Percentiles rank a stretch among this genome's conserved stretches.
Evolutionary conservation across 2,888 invertebrate genomes (phyloP).

Genomic region (Harpagoxenus sublaevis): DNA sequence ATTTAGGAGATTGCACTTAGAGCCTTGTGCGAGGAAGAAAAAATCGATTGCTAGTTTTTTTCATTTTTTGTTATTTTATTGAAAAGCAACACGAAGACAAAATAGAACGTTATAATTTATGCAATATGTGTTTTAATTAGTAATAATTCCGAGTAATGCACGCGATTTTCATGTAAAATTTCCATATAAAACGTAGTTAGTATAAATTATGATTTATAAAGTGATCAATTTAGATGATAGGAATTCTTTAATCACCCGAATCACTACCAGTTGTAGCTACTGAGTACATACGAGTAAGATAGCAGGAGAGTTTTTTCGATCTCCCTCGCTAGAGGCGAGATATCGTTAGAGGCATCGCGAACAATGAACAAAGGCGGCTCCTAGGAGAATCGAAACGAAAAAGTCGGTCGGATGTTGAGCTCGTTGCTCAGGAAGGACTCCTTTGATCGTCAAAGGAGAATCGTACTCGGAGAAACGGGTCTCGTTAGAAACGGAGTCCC

Average conservation of each 20-base stretch:
- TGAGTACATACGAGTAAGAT: background rate
- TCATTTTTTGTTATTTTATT: background rate
- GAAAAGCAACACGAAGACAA: background rate
- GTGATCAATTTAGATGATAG: background rate
- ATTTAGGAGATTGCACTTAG: constrained; percentile 66
- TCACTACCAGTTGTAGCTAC: background rate
- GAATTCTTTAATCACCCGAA: background rate
- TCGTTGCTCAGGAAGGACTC: constrained; percentile 41
- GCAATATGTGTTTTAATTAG: background rate
- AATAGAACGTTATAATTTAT: background rate
- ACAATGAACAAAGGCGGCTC: constrained; percentile 57
- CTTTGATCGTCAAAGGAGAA: constrained; percentile 48
- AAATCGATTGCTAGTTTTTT: background rate
- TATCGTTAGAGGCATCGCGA: constrained; percentile 56
- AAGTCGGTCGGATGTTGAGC: constrained; percentile 50
- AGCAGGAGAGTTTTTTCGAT: constrained; percentile 38
- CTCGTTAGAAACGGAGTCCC: constrained; percentile 62
- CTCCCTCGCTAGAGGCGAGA: constrained; percentile 46
- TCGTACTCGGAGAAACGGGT: constrained; percentile 56
- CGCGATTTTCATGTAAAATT: background rate
- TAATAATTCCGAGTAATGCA: background rate
- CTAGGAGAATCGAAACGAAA: constrained; percentile 43
- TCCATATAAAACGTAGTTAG: background rate
- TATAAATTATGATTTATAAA: background rate
- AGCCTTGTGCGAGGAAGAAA: background rate